A percentile compares a stretch with the other conserved stretches of the same genome.
These are phyloP conservation scores for Drosophila pandora DNA, from an alignment of 1,140 invertebrate genomes.

Conservation along the genomic window DNA sequence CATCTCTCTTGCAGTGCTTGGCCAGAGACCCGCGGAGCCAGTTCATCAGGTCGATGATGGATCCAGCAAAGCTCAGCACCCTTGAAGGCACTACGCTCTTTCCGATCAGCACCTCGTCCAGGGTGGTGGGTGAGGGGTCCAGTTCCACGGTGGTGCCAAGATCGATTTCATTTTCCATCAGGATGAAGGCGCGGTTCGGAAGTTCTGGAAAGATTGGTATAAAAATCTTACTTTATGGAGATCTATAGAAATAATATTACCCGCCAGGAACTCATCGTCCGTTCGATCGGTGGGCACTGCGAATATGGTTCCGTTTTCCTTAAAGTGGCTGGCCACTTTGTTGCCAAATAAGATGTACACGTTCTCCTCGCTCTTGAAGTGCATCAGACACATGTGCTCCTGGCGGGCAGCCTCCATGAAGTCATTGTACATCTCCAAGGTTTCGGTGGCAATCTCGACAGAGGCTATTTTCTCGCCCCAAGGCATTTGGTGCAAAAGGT, in stretches of 20 bases:
- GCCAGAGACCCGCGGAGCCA: constrained; percentile 73
- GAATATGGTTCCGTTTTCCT: constrained; percentile 77
- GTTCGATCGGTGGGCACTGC: constrained; percentile 71
- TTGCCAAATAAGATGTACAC: constrained; percentile 80
- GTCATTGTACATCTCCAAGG: constrained; percentile 74
- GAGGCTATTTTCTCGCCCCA: constrained; percentile 82
- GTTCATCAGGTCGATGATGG: constrained; percentile 68
- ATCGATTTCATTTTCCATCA: constrained; percentile 81
- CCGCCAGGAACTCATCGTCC: constrained; percentile 65
- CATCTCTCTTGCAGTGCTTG: constrained; percentile 72
- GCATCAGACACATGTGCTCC: constrained; percentile 82
- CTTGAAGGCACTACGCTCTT: constrained; percentile 70
- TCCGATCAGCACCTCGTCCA: constrained; percentile 69
- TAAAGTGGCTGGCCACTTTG: constrained; percentile 71
- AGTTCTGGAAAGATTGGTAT: constrained; percentile 47
- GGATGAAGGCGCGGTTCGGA: constrained; percentile 66
- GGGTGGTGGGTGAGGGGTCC: constrained; percentile 35
- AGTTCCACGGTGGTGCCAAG: constrained; percentile 56
- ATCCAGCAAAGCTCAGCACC: constrained; percentile 61
- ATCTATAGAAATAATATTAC: constrained; percentile 20
- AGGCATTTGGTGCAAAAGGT: constrained; percentile 78
- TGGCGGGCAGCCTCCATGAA: constrained; percentile 77
- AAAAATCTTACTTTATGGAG: neutral
- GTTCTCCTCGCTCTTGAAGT: constrained; percentile 77
- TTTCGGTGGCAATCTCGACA: constrained; percentile 77